Conservation (phyloP, 2,113 vertebrate species). For the Paramisgurnus dabryanus region DNA sequence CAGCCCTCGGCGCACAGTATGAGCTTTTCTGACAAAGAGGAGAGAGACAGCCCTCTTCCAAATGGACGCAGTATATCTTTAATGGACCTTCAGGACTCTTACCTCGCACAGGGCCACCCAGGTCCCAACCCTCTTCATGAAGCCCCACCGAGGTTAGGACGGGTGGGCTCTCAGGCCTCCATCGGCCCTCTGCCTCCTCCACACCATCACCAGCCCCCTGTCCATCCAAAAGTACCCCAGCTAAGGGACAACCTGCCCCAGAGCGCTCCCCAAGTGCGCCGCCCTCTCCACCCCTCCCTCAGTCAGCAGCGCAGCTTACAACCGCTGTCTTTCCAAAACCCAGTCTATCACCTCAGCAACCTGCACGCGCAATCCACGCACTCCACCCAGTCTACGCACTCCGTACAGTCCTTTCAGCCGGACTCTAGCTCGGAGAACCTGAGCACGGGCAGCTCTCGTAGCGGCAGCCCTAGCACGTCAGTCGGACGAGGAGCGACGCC, state of each 20-base stretch:
- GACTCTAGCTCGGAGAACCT: conserved; percentile 94
- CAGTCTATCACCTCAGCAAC: conserved; percentile 92
- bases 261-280: conserved; percentile 88
- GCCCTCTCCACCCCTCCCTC: conserved; percentile 82
- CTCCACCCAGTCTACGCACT: conserved; percentile 36
- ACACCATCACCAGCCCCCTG: conserved; percentile 41
- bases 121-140: conserved; percentile 72
- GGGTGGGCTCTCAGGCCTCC: conserved; percentile 85
- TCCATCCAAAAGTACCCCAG: conserved; percentile 75
- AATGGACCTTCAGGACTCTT: conserved; percentile 90
- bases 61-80: conserved; percentile 91
- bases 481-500: conserved; percentile 60
- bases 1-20: conserved; percentile 80
- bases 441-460: conserved; percentile 87
- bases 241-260: conserved; percentile 82
- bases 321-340: conserved; percentile 94
- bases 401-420: conserved; percentile 56
- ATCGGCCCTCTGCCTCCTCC: conserved; percentile 61
- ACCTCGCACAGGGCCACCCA: conserved; percentile 61
- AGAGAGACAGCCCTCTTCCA: conserved; percentile 76
- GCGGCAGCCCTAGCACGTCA: conserved; percentile 87
- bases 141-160: conserved; percentile 75
- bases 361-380: conserved; percentile 55
- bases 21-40: conserved; percentile 84
- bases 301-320: conserved; percentile 87